Conservation (phyloP, 2,113 vertebrate genomes). For the Conger conger region DNA sequence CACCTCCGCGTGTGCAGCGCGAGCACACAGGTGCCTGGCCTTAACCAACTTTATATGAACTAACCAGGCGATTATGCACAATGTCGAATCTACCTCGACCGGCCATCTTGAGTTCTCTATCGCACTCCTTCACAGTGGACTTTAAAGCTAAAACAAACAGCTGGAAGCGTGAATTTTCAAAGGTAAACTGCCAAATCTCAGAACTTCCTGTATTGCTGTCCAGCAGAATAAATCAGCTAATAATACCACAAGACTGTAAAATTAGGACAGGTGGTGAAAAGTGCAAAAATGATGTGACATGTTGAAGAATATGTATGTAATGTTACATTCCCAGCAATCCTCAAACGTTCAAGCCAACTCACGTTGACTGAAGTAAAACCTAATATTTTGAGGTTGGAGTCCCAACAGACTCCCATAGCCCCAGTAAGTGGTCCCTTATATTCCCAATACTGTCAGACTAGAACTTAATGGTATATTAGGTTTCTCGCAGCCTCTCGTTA, state of each 20-base stretch:
- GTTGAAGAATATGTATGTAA: background rate
- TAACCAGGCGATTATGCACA: background rate
- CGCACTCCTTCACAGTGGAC: background rate
- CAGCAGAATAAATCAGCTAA: background rate
- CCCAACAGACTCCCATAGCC: slow-evolving; percentile 11
- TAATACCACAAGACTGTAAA: background rate
- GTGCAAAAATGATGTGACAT: background rate
- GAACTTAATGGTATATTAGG: slow-evolving; percentile 45
- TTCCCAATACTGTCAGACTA: slow-evolving; percentile 30
- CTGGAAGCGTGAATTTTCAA: too few species aligned
- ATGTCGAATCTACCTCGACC: background rate
- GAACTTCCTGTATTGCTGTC: background rate
- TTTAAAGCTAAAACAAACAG: background rate
- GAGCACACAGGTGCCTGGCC: slow-evolving; percentile 7
- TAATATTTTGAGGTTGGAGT: slow-evolving; percentile 3
- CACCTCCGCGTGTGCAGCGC: background rate
- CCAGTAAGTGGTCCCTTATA: slow-evolving; percentile 30
- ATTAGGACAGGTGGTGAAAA: background rate
- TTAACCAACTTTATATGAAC: background rate
- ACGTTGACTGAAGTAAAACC: slow-evolving; percentile 12
- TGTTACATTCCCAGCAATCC: background rate
- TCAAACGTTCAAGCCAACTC: background rate
- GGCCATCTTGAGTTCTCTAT: background rate
- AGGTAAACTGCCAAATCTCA: background rate
- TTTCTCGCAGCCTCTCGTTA: slow-evolving; percentile 47